A percentile compares a stretch with the other conserved stretches of the same genome.
Conservation (phyloP, 2,888 invertebrate genomes). For the Polydrusus cervinus region DNA sequence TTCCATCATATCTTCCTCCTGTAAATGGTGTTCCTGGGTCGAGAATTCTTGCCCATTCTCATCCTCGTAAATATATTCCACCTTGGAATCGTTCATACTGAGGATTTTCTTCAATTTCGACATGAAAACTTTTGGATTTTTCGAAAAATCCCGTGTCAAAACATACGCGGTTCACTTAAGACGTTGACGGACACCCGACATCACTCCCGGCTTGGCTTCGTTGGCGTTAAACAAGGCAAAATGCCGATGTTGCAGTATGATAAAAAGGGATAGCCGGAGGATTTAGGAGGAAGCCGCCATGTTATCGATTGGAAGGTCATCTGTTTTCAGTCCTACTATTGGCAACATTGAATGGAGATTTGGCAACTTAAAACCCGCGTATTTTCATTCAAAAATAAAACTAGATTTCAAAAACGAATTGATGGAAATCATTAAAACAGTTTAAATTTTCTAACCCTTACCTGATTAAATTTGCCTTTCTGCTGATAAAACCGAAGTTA, state of each 20-base stretch:
- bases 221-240: constrained; percentile 28
- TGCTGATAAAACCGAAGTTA: not conserved
- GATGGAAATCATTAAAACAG: too few species aligned
- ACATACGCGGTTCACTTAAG: constrained; percentile 30
- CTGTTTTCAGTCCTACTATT: constrained; percentile 5
- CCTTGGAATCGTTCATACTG: constrained; percentile 46
- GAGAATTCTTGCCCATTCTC: constrained; percentile 49
- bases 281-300: constrained; percentile 37
- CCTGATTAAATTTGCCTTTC: constrained; percentile 1
- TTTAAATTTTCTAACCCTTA: too few species aligned
- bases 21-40: constrained; percentile 30
- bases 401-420: not conserved
- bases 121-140: constrained; percentile 23
- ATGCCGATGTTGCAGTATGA: not conserved
- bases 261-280: constrained; percentile 25
- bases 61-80: constrained; percentile 51
- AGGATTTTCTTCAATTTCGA: constrained; percentile 33
- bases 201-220: constrained; percentile 29
- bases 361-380: not conserved
- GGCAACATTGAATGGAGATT: not conserved
- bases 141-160: constrained; percentile 36
- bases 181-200: constrained; percentile 19
- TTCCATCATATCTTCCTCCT: constrained; percentile 36
- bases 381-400: too few species aligned
- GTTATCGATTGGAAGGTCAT: constrained; percentile 46